phyloP scores from a whole-genome alignment of 1,140 invertebrate species.

The Drosophila arizonae region DNA sequence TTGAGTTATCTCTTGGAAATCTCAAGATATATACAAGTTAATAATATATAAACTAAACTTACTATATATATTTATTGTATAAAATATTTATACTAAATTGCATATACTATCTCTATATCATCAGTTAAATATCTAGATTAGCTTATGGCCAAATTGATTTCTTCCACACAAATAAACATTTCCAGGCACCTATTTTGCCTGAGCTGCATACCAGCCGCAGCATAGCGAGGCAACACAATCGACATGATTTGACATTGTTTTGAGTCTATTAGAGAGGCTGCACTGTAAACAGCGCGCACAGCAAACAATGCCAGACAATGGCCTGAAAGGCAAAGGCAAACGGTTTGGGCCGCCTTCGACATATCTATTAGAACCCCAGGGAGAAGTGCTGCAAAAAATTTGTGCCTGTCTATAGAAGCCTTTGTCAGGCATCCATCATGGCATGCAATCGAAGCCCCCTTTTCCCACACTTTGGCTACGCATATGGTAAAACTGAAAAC shows the following conservation, averaged over 20 bases:
- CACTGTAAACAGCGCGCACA: constrained; percentile 22
- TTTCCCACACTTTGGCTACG: constrained; percentile 42
- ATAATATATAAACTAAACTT: no score
- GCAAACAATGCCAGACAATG: constrained; percentile 23
- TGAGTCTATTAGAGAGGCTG: constrained; percentile 39
- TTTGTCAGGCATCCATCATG: constrained; percentile 56
- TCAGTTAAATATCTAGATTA: neutral
- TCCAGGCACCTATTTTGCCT: neutral
- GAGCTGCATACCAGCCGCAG: constrained; percentile 14
- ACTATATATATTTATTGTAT: no score
- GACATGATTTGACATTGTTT: constrained; percentile 46
- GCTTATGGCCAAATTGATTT: neutral
- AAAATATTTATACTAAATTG: no score
- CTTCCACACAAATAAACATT: neutral
- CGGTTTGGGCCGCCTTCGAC: constrained; percentile 37
- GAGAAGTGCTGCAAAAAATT: constrained; percentile 31
- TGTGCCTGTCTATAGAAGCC: neutral
- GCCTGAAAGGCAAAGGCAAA: constrained; percentile 5
- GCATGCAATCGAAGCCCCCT: neutral
- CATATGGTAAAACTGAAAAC: constrained; percentile 27
- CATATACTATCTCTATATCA: no score
- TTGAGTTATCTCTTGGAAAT: no score
- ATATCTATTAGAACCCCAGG: constrained; percentile 73
- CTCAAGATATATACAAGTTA: no score
- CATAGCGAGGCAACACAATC: neutral